These are phyloP conservation scores for Aspidiotus rigidus DNA, from an alignment of 2,888 invertebrate genomes.

Conservation along the genomic window DNA sequence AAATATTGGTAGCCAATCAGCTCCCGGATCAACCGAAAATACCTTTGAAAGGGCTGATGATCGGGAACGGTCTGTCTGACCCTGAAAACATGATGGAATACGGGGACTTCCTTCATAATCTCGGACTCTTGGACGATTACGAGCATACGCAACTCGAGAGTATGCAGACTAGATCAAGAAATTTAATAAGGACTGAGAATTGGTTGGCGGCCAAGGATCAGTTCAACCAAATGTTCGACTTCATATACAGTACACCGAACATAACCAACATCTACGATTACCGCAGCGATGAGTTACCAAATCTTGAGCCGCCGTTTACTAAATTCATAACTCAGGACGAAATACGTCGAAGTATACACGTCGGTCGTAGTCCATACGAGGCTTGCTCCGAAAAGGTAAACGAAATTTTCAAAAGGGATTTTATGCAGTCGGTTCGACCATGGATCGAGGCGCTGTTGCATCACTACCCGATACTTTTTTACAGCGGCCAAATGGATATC, in stretches of 20 bases:
- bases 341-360: conserved; percentile 58
- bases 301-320: background rate
- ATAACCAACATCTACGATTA: too few species aligned
- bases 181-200: too few species aligned
- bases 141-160: too few species aligned
- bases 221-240: too few species aligned
- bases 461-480: conserved; percentile 61
- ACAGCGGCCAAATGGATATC: conserved; percentile 86
- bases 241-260: too few species aligned
- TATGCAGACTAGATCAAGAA: too few species aligned
- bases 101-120: conserved; percentile 68
- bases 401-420: conserved; percentile 58
- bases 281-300: too few species aligned
- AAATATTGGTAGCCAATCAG: conserved; percentile 54
- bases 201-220: too few species aligned
- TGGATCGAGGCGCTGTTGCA: conserved; percentile 60
- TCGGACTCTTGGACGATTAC: conserved; percentile 55
- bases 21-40: conserved; percentile 54
- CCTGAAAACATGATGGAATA: conserved; percentile 64
- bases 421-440: conserved; percentile 68
- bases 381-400: conserved; percentile 53
- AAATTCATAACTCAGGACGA: conserved; percentile 13
- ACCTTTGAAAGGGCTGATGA: conserved; percentile 56
- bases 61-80: conserved; percentile 65
- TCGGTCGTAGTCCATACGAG: conserved; percentile 67